Evolutionary conservation across 1,140 invertebrate species (phyloP).

Genomic region (Anadara kagoshimensis): DNA sequence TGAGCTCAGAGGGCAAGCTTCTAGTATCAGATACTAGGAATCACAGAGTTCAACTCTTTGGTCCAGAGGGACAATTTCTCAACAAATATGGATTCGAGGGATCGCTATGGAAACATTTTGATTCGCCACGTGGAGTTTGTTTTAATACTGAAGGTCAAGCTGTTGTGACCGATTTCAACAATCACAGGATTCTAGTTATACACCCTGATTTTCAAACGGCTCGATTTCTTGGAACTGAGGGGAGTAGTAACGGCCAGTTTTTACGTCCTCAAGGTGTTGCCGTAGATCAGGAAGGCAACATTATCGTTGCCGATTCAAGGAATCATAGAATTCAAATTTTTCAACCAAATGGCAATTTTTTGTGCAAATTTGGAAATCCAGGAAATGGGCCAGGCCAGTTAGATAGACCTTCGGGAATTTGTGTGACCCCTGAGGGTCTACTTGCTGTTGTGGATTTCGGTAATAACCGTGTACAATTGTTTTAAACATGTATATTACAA

Average conservation of each 20-base stretch:
- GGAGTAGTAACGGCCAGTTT: constrained; percentile 83
- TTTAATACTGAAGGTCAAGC: constrained; percentile 88
- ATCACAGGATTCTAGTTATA: constrained; percentile 89
- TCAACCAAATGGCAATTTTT: constrained; percentile 73
- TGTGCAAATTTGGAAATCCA: constrained; percentile 74
- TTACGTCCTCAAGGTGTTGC: constrained; percentile 91
- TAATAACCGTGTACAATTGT: constrained; percentile 77
- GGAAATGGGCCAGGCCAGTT: constrained; percentile 77
- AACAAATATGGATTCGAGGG: constrained; percentile 89
- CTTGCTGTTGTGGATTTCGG: constrained; percentile 82
- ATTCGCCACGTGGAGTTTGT: constrained; percentile 92
- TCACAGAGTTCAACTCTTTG: constrained; percentile 91
- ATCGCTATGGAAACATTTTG: constrained; percentile 86
- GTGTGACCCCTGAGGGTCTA: constrained; percentile 78
- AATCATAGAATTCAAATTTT: constrained; percentile 87
- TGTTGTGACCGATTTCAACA: constrained; percentile 94
- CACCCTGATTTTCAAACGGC: constrained; percentile 79
- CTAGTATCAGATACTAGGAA: constrained; percentile 95
- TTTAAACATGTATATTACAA: constrained; percentile 47
- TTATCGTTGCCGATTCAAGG: constrained; percentile 92
- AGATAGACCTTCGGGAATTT: constrained; percentile 80
- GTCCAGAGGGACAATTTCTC: constrained; percentile 85
- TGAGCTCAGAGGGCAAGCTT: constrained; percentile 87
- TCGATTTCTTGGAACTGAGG: constrained; percentile 83
- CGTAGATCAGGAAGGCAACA: constrained; percentile 89